These are phyloP conservation scores for Smittia aterrima DNA, from an alignment of 2,888 invertebrate genomes.

Conservation along the genomic window DNA sequence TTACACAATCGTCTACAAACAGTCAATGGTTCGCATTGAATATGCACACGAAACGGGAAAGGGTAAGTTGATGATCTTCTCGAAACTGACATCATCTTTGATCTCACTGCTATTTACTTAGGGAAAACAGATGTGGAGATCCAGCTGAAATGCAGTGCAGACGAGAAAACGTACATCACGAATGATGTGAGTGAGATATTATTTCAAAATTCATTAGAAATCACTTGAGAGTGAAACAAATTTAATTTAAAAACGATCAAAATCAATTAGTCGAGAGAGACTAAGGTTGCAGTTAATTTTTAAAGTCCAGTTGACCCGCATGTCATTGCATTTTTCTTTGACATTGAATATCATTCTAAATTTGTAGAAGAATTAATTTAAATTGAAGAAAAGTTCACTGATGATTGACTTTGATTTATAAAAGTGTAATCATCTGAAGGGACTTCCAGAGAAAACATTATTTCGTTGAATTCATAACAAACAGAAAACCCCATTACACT, in stretches of 20 bases:
- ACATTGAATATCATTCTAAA: too few species aligned
- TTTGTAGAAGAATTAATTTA: too few species aligned
- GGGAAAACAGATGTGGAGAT: slow-evolving; percentile 11
- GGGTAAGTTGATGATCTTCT: slow-evolving; percentile 9
- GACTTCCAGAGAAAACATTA: too few species aligned
- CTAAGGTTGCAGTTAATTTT: not conserved
- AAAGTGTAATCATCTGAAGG: too few species aligned
- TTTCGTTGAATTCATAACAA: too few species aligned
- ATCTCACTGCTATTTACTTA: not conserved
- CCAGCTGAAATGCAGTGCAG: slow-evolving; percentile 12
- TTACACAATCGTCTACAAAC: slow-evolving; percentile 20
- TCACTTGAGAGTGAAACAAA: not conserved
- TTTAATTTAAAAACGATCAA: not conserved
- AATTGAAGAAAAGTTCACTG: too few species aligned
- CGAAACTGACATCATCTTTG: not conserved
- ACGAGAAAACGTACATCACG: not conserved
- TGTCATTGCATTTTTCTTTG: not conserved
- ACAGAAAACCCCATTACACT: too few species aligned
- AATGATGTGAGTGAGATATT: slow-evolving; percentile 8
- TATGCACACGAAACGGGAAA: not conserved
- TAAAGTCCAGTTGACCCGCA: slow-evolving; percentile 8
- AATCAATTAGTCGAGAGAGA: not conserved
- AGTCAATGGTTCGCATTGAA: slow-evolving; percentile 28
- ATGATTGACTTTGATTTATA: too few species aligned
- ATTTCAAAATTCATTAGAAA: not conserved